Evolutionary conservation across 2,888 invertebrate species (phyloP).

Genomic region (Rhimphoctona megacephalus): DNA sequence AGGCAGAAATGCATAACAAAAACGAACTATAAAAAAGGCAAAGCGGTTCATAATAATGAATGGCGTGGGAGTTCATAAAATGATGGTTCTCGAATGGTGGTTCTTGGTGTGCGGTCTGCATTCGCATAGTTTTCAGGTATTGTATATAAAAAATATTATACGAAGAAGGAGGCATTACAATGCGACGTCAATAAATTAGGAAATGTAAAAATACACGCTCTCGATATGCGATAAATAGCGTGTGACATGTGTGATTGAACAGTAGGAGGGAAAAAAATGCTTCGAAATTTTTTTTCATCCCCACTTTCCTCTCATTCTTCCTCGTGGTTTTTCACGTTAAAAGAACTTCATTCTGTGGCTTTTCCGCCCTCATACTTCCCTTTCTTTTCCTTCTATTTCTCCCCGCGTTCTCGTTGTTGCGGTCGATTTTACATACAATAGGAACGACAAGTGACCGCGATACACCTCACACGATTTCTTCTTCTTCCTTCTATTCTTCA

Average conservation of each 20-base stretch:
- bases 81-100: constrained; percentile 60
- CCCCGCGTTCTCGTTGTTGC: constrained; percentile 67
- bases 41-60: constrained; percentile 72
- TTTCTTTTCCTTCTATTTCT: constrained; percentile 4
- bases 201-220: constrained; percentile 70
- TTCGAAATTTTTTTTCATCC: constrained; percentile 37
- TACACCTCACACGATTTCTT: constrained; percentile 62
- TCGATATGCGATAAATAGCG: constrained; percentile 74
- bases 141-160: constrained; percentile 16
- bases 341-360: constrained; percentile 42
- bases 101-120: constrained; percentile 77
- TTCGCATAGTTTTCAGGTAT: constrained; percentile 51
- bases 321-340: constrained; percentile 52
- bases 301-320: constrained; percentile 27
- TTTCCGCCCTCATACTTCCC: constrained; percentile 32
- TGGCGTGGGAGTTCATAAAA: constrained; percentile 78
- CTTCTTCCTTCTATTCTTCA: constrained; percentile 55
- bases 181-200: constrained; percentile 80
- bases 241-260: constrained; percentile 77
- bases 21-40: constrained; percentile 38
- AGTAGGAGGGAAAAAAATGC: constrained; percentile 72
- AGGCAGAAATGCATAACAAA: constrained; percentile 43
- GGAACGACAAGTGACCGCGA: constrained; percentile 80
- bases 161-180: constrained; percentile 65
- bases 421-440: constrained; percentile 73